Conservation (phyloP, 1,140 invertebrate genomes). For the Babylonia areolata region DNA sequence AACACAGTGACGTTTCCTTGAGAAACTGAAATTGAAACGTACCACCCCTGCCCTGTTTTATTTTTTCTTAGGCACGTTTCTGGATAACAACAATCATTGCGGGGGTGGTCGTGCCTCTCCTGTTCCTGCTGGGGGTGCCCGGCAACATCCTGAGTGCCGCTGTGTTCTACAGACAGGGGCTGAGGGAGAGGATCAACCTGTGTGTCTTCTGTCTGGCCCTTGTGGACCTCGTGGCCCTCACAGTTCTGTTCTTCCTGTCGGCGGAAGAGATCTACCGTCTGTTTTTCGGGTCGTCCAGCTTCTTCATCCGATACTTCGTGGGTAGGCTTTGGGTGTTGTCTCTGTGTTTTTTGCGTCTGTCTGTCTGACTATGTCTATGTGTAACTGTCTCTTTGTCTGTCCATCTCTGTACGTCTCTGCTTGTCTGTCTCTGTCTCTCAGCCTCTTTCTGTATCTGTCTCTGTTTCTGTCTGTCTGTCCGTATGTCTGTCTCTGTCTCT, state of each 20-base stretch:
- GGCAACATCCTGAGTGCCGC: conserved; percentile 16
- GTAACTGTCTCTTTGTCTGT: background rate
- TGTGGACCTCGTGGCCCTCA: background rate
- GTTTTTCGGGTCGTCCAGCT: background rate
- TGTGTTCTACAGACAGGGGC: background rate
- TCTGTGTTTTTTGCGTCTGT: background rate
- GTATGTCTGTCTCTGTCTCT: no score
- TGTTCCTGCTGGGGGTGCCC: conserved; percentile 5
- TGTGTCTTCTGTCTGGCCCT: conserved; percentile 19
- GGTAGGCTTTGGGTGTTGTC: background rate
- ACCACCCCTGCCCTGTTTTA: no score
- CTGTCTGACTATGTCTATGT: background rate
- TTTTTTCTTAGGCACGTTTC: background rate
- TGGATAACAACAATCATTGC: background rate
- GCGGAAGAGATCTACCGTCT: background rate
- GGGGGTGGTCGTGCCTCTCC: background rate
- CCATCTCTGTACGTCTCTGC: background rate
- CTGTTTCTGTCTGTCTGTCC: no score
- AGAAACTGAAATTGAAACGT: no score
- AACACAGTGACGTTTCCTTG: no score
- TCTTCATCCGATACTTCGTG: background rate
- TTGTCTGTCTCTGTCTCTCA: no score
- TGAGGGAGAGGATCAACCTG: background rate
- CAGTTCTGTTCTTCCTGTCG: background rate
- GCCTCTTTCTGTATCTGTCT: no score